Evolutionary conservation across 2,888 invertebrate species (phyloP).

Genomic region (Auanema freiburgensis): DNA sequence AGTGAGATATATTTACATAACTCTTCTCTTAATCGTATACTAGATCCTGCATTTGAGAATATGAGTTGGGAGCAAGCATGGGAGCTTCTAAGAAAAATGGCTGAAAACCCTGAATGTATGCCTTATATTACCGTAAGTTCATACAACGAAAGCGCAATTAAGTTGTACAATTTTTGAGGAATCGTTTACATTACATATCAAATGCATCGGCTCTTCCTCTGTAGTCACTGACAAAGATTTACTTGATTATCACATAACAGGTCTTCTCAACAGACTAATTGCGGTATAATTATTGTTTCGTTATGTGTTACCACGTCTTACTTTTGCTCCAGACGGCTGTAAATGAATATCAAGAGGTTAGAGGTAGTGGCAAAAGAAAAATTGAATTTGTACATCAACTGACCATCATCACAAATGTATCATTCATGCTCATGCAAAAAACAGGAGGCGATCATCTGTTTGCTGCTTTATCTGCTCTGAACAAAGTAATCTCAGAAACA

Average conservation of each 20-base stretch:
- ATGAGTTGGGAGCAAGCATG: constrained; percentile 68
- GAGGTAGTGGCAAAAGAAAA: constrained; percentile 52
- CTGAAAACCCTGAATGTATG: constrained; percentile 71
- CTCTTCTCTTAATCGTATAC: neutral
- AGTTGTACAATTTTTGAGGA: constrained; percentile 26
- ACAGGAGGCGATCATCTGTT: constrained; percentile 72
- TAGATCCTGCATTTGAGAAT: constrained; percentile 49
- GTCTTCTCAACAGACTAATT: constrained; percentile 68
- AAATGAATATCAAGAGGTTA: constrained; percentile 62
- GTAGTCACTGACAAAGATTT: constrained; percentile 60
- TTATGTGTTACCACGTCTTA: neutral
- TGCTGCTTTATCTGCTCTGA: constrained; percentile 72
- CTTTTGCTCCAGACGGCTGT: constrained; percentile 65
- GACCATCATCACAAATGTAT: constrained; percentile 70
- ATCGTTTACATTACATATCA: constrained; percentile 48
- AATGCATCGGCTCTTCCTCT: constrained; percentile 47
- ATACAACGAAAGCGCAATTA: neutral
- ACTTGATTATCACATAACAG: constrained; percentile 67
- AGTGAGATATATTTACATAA: constrained; percentile 21
- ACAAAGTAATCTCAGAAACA: constrained; percentile 66
- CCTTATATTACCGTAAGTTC: constrained; percentile 67
- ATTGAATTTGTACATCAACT: constrained; percentile 64
- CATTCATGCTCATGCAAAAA: constrained; percentile 69
- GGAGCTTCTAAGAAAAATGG: constrained; percentile 70
- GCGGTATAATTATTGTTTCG: constrained; percentile 62